Evolutionary conservation across 2,797 vertebrate genomes (phyloP).

Genomic region (Prionace glauca): DNA sequence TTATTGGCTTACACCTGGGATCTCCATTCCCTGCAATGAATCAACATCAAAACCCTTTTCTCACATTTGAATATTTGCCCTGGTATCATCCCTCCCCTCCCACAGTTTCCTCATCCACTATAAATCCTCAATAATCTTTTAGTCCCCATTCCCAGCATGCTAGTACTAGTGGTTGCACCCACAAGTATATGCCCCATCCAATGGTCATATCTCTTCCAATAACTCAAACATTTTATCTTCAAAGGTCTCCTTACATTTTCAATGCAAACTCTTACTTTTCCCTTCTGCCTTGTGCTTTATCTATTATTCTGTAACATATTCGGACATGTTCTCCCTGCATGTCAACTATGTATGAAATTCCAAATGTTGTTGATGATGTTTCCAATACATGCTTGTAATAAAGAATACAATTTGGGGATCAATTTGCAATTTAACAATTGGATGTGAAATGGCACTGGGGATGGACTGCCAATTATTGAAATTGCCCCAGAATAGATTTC

Average conservation of each 20-base stretch:
- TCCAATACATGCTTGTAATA: not conserved
- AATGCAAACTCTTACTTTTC: not conserved
- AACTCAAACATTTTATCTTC: not conserved
- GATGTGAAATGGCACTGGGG: too few species aligned
- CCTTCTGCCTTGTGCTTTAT: not conserved
- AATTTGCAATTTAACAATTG: too few species aligned
- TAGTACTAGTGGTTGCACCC: not conserved
- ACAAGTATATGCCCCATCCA: not conserved
- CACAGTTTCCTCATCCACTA: slow-evolving; percentile 38
- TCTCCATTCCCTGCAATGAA: not conserved
- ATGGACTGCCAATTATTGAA: too few species aligned
- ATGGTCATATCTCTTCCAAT: not conserved
- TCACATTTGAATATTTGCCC: slow-evolving; percentile 41
- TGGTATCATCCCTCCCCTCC: slow-evolving; percentile 39
- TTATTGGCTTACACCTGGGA: not conserved
- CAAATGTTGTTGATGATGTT: not conserved
- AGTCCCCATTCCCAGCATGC: not conserved
- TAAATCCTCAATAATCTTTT: not conserved
- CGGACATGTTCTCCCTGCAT: not conserved
- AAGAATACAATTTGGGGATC: not conserved
- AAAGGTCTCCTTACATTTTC: not conserved
- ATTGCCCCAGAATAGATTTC: too few species aligned
- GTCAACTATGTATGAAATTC: not conserved
- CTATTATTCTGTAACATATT: not conserved
- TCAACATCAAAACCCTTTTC: not conserved